phyloP scores from a whole-genome alignment of 2,888 invertebrate genomes.

The Ormyrus pomaceus region DNA sequence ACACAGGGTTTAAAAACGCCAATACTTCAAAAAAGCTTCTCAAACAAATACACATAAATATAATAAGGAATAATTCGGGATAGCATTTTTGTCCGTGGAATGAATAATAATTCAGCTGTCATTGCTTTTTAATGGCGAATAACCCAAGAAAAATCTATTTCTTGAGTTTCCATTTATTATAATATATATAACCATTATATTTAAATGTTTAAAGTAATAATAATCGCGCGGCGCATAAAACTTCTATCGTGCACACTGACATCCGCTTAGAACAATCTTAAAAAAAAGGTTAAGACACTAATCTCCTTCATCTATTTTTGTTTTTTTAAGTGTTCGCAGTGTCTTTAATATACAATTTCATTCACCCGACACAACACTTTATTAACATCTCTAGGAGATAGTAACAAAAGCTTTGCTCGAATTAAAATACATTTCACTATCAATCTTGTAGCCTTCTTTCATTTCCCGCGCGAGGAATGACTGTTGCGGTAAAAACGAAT shows the following conservation, averaged over 20 bases:
- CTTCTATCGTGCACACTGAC: conserved; percentile 41
- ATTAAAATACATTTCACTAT: conserved; percentile 41
- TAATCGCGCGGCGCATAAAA: conserved; percentile 37
- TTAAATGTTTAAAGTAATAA: conserved; percentile 49
- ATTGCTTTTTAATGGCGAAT: conserved; percentile 30
- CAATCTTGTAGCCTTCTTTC: conserved; percentile 22
- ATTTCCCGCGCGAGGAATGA: conserved; percentile 47
- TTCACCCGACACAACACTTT: conserved; percentile 23
- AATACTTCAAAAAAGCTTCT: conserved; percentile 7
- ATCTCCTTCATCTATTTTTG: not conserved
- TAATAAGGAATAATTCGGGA: conserved; percentile 37
- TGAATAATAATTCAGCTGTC: conserved; percentile 36
- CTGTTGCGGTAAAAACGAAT: conserved; percentile 48
- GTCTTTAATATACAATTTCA: conserved; percentile 46
- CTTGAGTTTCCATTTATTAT: conserved; percentile 46
- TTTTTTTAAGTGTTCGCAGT: conserved; percentile 15
- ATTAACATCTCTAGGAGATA: not conserved
- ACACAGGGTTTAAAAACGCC: conserved; percentile 31
- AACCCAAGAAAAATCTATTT: conserved; percentile 18
- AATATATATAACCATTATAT: conserved; percentile 52
- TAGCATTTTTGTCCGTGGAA: conserved; percentile 44
- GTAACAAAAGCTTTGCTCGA: conserved; percentile 14
- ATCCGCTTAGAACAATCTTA: conserved; percentile 32
- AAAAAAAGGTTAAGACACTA: conserved; percentile 42
- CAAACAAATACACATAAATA: conserved; percentile 22